Evolutionary conservation across 2,888 invertebrate species (phyloP), one percentile per base, ranked within the genome.

Genomic region (Oxycera nigricornis): DNA sequence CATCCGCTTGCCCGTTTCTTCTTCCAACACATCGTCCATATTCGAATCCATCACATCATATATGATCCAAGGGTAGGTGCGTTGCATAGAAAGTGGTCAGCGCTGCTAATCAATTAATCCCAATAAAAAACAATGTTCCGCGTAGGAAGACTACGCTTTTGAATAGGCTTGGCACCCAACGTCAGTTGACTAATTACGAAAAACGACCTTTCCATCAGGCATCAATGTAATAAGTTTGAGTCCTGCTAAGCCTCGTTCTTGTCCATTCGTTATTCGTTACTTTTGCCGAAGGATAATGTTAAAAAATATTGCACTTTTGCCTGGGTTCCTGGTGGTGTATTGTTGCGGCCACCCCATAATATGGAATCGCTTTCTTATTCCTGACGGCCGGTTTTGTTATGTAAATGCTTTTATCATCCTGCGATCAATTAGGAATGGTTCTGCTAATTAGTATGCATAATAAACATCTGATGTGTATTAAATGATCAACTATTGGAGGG

Each of bases 91-190:
- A 46, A 46, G n/a, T 46, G 28, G 31, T 26, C 31, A 30, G 65
- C 26, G 72, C 72, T 39, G 74, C 74, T 76, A 76, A 76, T 76
- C 76, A 76, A 76, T 76, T 76, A 76, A 76, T 76, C 76, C 74
- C 76, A 76, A 76, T 76, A 74, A 76, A n/a, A 76, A 76, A 74
- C 73, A 72, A 31, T n/a, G 17, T 41, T 67, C n/a, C 50, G 14
- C 39, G 70, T 74, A 74, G 30, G 41, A 39, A 65, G 11, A 39
- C n/a, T 68, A 9, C 22, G 28, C 39, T 76, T 76, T 74, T 26
- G 31, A 55, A 68, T 74, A 76, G 76, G 76, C 76, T 76, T 75
- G 76, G 76, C 75, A 17, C 41, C n/a, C n/a, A n/a, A n/a, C n/a
- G n/a, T n/a, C 31, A 73, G 74, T 73, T 70, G 75, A 76, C 76